Evolutionary conservation across 1,140 invertebrate species (phyloP).

Genomic region (Nebria ingens): DNA sequence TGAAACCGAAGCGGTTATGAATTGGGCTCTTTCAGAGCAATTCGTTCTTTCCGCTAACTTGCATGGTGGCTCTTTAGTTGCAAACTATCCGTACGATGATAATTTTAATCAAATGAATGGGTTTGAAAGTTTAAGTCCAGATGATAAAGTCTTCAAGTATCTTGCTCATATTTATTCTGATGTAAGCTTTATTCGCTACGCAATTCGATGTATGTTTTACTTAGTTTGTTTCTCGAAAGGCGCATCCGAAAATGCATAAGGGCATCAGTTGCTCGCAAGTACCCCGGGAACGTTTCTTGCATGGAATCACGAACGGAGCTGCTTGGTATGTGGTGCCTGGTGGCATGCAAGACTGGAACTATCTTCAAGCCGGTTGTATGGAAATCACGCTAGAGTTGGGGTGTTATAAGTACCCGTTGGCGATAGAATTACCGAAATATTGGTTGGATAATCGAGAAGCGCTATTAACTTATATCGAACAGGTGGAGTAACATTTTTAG

Average conservation of each 20-base stretch:
- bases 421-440: slow-evolving; percentile 59
- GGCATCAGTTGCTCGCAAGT: slow-evolving; percentile 56
- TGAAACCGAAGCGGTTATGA: slow-evolving; percentile 85
- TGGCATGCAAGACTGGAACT: slow-evolving; percentile 99
- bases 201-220: background rate
- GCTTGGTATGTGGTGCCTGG: slow-evolving; percentile 81
- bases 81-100: slow-evolving; percentile 90
- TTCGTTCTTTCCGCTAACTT: slow-evolving; percentile 96
- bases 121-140: slow-evolving; percentile 55
- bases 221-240: slow-evolving; percentile 36
- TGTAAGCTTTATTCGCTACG: slow-evolving; percentile 39
- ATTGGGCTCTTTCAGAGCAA: slow-evolving; percentile 75
- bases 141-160: slow-evolving; percentile 74
- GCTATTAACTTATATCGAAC: slow-evolving; percentile 76
- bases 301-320: slow-evolving; percentile 88
- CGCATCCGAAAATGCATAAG: slow-evolving; percentile 72
- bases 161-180: slow-evolving; percentile 74
- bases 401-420: slow-evolving; percentile 82
- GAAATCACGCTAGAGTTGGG: slow-evolving; percentile 93
- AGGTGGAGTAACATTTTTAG: slow-evolving; percentile 46
- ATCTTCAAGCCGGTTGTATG: slow-evolving; percentile 82
- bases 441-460: slow-evolving; percentile 87
- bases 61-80: slow-evolving; percentile 87
- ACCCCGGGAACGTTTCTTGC: slow-evolving; percentile 57
- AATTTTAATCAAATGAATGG: slow-evolving; percentile 31